These are phyloP conservation scores for Laupala kohalensis DNA, from an alignment of 1,140 invertebrate genomes.

Conservation along the genomic window DNA sequence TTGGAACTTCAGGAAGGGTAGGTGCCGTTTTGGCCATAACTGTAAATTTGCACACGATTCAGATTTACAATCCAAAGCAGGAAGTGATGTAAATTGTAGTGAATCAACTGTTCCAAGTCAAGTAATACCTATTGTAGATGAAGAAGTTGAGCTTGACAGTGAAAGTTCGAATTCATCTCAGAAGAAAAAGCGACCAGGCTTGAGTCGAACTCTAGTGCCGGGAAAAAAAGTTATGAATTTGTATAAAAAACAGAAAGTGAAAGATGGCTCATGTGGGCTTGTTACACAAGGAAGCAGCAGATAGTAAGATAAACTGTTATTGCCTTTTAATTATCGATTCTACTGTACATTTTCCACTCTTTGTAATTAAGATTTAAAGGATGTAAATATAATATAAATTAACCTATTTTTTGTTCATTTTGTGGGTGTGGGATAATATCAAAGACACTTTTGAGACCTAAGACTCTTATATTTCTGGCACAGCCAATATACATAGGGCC, in stretches of 20 bases:
- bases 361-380: background rate
- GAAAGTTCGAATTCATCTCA: background rate
- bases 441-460: background rate
- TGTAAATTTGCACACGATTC: slow-evolving; percentile 88
- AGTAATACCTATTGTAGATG: slow-evolving; percentile 24
- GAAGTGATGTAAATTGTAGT: slow-evolving; percentile 28
- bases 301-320: background rate
- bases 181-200: slow-evolving; percentile 63
- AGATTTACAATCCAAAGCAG: slow-evolving; percentile 47
- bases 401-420: background rate
- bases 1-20: slow-evolving; percentile 83
- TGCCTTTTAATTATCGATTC: background rate
- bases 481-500: background rate
- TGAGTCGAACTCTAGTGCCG: slow-evolving; percentile 62
- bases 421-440: background rate
- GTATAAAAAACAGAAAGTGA: slow-evolving; percentile 46
- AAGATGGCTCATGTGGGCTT: slow-evolving; percentile 31
- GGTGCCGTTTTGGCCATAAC: slow-evolving; percentile 80
- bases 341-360: background rate
- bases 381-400: background rate
- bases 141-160: slow-evolving; percentile 36
- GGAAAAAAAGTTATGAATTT: slow-evolving; percentile 74
- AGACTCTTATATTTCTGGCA: background rate
- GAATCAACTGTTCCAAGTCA: slow-evolving; percentile 25
- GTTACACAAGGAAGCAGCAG: slow-evolving; percentile 14